Conservation (phyloP, 2,797 vertebrate genomes). For the Myotis myotis region DNA sequence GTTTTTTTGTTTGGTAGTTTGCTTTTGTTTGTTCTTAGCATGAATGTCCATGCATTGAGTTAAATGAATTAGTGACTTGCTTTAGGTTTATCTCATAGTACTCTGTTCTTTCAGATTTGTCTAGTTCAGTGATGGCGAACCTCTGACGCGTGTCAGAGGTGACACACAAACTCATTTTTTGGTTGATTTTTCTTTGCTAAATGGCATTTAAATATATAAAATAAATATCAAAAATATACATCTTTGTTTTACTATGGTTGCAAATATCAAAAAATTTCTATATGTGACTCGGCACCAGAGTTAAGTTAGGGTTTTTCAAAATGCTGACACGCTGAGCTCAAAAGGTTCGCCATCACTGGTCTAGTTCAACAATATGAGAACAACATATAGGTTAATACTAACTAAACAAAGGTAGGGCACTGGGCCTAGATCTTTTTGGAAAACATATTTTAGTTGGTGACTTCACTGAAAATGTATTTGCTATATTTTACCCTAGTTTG, state of each 20-base stretch:
- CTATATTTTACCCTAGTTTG: neutral
- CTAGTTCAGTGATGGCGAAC: neutral
- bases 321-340: too few relatives aligned
- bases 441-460: neutral
- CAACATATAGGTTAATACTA: neutral
- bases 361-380: neutral
- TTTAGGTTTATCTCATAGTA: neutral
- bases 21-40: slow-evolving; percentile 42
- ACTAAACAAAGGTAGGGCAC: neutral
- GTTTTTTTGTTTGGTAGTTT: neutral
- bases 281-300: too few relatives aligned
- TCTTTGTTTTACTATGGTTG: too few relatives aligned
- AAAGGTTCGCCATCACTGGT: neutral
- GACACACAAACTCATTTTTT: too few relatives aligned
- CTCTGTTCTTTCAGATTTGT: slow-evolving; percentile 41
- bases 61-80: neutral
- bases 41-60: neutral
- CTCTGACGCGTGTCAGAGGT: too few relatives aligned
- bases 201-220: too few relatives aligned
- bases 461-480: slow-evolving; percentile 29
- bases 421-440: neutral
- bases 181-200: too few relatives aligned
- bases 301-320: too few relatives aligned
- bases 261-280: too few relatives aligned
- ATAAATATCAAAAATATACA: too few relatives aligned